Evolutionary conservation across 2,888 invertebrate genomes (phyloP), one percentile per base, ranked within the genome.

Genomic region (Exocentrus adspersus): DNA sequence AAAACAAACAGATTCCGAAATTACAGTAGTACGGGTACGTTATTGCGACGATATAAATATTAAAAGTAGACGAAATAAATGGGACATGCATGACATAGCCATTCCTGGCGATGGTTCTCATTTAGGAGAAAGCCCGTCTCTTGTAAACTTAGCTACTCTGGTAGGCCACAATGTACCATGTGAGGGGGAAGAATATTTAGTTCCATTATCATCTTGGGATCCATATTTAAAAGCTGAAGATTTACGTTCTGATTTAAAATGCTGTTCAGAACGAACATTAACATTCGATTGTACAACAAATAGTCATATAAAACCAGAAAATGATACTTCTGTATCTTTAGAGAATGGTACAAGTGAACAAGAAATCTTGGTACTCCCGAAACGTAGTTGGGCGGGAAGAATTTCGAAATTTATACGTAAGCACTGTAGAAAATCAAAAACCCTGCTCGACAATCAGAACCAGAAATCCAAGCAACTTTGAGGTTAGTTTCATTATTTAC

Each of bases 181-280:
- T 17, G 74, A 75, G 61, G 76, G 81, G 4, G 72, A 77, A 67
- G 87, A 87, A 73, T 86, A 85, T 73, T 77, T 88, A 42, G 78
- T 88, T 16, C 87, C 87, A 0, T 70, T 88, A 20, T 85, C 86
- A 7, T 87, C 87, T 9, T 88, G 88, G 87, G 87, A 87, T 68
- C 82, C 82, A 60, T 77, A 62, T 72, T 76, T 66, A 42, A 77
- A 78, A 58, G 61, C 54, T 17, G 75, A 77, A 20, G 72, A 72
- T 16, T 20, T 75, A 70, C 53, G 78, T 72, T 59, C 78, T 10
- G 61, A 65, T 43, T 62, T 68, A 17, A 69, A 64, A 58, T 65
- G 63, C 41, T 61, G 57, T 20, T 70, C 69, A 12, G 68, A 70
- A 32, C 59, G 63, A 2, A 68, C 70, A 57, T 60, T 64, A 2